These are phyloP conservation scores for Cephalopachus bancanus DNA, from an alignment of 2,797 vertebrate genomes.

Conservation along the genomic window DNA sequence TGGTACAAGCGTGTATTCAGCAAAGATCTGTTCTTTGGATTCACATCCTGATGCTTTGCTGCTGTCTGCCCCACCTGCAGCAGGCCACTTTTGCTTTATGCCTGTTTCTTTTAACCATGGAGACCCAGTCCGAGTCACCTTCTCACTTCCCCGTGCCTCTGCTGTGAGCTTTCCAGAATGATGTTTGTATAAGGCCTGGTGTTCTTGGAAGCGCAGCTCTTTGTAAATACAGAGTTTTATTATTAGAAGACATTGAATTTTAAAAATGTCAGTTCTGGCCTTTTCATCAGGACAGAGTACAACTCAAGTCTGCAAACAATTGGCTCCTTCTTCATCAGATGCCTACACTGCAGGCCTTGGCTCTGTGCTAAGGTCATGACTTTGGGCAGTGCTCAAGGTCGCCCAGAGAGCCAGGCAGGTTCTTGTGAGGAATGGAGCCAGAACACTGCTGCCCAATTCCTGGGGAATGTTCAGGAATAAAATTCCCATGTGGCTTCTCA, in stretches of 20 bases:
- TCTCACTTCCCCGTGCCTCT: neutral
- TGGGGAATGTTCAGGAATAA: neutral
- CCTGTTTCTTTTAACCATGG: neutral
- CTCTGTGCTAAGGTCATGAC: neutral
- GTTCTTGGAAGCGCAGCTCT: neutral
- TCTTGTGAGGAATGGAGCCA: neutral
- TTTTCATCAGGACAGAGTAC: conserved; percentile 26
- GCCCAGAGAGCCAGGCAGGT: neutral
- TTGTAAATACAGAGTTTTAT: conserved; percentile 76
- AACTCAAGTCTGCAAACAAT: neutral
- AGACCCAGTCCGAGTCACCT: neutral
- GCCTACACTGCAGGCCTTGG: neutral
- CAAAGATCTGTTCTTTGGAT: neutral
- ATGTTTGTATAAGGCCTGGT: conserved; percentile 72
- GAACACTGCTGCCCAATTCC: neutral
- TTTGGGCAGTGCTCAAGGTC: neutral
- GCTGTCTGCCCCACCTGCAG: rapidly evolving
- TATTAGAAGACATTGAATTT: conserved; percentile 80
- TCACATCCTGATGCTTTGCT: neutral
- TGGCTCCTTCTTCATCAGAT: neutral
- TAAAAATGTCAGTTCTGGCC: conserved; percentile 74
- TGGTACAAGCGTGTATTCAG: rapidly evolving
- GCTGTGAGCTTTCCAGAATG: conserved; percentile 17
- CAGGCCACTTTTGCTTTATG: neutral
- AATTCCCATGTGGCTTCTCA: neutral